phyloP scores from a whole-genome alignment of 2,113 vertebrate species.

The Ammodytes dubius region DNA sequence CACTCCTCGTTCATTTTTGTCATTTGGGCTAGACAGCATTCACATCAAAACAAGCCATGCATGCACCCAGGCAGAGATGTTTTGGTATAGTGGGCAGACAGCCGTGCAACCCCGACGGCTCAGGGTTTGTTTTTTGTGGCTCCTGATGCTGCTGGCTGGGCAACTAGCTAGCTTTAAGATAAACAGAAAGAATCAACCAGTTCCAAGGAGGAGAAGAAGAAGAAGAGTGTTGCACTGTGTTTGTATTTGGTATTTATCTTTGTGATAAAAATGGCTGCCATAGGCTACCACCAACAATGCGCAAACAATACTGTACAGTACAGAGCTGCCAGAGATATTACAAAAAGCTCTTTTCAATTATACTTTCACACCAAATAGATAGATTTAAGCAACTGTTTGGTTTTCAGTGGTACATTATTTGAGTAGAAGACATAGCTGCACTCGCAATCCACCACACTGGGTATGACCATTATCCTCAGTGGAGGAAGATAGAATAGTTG shows the following conservation, averaged over 20 bases:
- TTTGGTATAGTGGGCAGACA: conserved; percentile 55
- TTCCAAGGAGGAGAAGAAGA: conserved; percentile 17
- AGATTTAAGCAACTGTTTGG: not conserved
- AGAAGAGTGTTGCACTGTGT: not conserved
- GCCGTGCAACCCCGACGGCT: conserved; percentile 32
- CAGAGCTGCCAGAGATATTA: not conserved
- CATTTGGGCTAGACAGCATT: conserved; percentile 23
- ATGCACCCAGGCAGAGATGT: conserved; percentile 40
- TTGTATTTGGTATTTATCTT: not conserved
- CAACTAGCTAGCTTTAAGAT: conserved; percentile 33
- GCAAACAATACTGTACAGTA: not conserved
- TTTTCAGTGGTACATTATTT: not conserved
- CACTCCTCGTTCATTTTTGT: conserved; percentile 26
- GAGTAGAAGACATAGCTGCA: not conserved
- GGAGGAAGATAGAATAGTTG: not conserved
- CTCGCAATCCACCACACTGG: not conserved
- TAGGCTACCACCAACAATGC: not conserved
- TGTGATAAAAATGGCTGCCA: not conserved
- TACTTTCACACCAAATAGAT: not conserved
- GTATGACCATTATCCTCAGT: not conserved
- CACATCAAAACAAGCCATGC: conserved; percentile 18
- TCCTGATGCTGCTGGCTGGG: conserved; percentile 13
- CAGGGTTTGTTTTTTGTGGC: conserved; percentile 42
- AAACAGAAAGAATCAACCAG: conserved; percentile 37
- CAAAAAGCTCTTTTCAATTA: not conserved